Percentiles rank a stretch among this genome's conserved stretches.
Conservation (phyloP, 2,888 invertebrate species). For the Drosophila recens region DNA sequence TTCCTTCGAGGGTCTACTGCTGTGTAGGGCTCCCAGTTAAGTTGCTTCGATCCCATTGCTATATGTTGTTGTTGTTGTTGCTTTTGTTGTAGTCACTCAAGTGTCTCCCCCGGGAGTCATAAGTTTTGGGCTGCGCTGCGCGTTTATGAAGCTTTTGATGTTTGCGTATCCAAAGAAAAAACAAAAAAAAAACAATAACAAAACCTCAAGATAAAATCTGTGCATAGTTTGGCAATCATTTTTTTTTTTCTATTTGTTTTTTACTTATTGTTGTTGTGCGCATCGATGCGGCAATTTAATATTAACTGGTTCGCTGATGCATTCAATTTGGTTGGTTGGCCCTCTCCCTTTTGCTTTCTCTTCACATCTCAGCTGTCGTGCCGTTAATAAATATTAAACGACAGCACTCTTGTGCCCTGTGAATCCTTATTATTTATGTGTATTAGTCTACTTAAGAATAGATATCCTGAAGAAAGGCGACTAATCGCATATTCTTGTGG, state of each 20-base stretch:
- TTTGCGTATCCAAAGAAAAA: constrained; percentile 43
- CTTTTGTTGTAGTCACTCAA: constrained; percentile 72
- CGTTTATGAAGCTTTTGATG: constrained; percentile 81
- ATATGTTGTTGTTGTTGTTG: constrained; percentile 11
- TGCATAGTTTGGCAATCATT: constrained; percentile 59
- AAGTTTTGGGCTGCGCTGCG: constrained; percentile 61
- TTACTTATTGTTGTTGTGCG: constrained; percentile 40
- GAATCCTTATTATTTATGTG: constrained; percentile 30
- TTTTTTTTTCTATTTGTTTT: constrained; percentile 9
- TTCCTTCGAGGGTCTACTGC: constrained; percentile 34
- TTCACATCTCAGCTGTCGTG: constrained; percentile 22
- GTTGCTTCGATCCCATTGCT: constrained; percentile 38
- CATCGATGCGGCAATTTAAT: constrained; percentile 77
- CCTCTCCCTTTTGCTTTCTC: neutral
- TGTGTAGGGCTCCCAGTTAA: constrained; percentile 46
- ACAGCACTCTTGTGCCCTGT: constrained; percentile 25
- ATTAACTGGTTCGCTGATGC: constrained; percentile 79
- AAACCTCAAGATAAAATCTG: constrained; percentile 56
- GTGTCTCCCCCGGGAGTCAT: constrained; percentile 77
- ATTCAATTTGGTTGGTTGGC: constrained; percentile 64
- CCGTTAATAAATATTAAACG: constrained; percentile 75
- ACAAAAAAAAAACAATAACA: constrained; percentile 13
- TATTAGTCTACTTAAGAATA: constrained; percentile 47
- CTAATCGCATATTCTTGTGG: constrained; percentile 36
- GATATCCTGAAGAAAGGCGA: constrained; percentile 36